phyloP scores from a whole-genome alignment of 2,113 vertebrate species.

The Rhineura floridana region DNA sequence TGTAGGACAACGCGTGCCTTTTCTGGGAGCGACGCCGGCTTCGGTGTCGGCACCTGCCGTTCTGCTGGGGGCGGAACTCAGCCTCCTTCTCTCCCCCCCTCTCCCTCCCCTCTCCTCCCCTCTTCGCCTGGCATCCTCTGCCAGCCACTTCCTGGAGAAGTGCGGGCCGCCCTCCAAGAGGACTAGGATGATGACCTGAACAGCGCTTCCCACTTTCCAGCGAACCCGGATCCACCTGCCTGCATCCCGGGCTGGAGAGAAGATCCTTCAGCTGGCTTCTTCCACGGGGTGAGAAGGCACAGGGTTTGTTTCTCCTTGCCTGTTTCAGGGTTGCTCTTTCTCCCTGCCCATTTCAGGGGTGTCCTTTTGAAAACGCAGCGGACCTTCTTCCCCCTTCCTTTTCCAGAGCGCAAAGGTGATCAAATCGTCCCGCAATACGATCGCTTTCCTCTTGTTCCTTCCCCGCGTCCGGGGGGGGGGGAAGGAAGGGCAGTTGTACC shows the following conservation, averaged over 20 bases:
- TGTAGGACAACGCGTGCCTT: neutral
- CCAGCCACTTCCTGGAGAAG: neutral
- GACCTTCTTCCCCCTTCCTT: neutral
- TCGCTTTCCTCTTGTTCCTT: too few species aligned
- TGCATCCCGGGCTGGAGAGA: neutral
- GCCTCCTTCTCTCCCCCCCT: neutral
- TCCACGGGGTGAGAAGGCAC: neutral
- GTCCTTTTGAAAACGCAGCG: neutral
- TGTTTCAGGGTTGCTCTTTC: too few species aligned
- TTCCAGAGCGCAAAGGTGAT: too few species aligned
- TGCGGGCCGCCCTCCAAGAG: too few species aligned
- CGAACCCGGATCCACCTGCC: neutral
- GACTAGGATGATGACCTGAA: neutral
- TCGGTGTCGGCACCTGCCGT: neutral
- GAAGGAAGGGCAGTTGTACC: too few species aligned
- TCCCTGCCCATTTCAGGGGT: neutral
- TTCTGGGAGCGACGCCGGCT: neutral
- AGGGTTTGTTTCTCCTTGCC: too few species aligned
- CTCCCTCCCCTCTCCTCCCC: neutral
- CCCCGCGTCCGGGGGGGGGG: too few species aligned
- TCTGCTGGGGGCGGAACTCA: too few species aligned
- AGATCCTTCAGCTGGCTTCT: too few species aligned
- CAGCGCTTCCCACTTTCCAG: neutral
- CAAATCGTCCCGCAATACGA: too few species aligned
- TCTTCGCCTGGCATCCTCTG: neutral